phyloP scores from a whole-genome alignment of 2,797 vertebrate genomes.

The Ptychadena robeensis region DNA sequence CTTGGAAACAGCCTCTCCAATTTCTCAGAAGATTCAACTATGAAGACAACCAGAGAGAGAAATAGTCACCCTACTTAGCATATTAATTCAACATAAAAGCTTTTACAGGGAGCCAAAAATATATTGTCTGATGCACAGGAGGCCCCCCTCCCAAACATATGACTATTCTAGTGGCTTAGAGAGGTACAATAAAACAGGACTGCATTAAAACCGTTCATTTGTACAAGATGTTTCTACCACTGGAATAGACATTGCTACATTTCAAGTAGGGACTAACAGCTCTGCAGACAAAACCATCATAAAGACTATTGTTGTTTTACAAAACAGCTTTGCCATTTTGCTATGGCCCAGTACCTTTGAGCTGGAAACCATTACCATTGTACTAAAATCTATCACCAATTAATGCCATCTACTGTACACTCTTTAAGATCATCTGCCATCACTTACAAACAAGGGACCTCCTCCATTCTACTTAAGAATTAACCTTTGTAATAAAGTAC shows the following conservation, averaged over 20 bases:
- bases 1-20: slow-evolving; percentile 61
- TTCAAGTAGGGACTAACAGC: not conserved
- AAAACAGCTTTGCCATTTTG: not conserved
- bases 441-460: not conserved
- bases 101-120: too few relatives aligned
- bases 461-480: not conserved
- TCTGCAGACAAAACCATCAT: not conserved
- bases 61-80: not conserved
- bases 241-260: not conserved
- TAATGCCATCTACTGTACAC: too few relatives aligned
- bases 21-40: slow-evolving; percentile 57
- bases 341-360: not conserved
- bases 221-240: not conserved
- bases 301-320: not conserved
- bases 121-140: too few relatives aligned
- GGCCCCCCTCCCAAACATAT: too few relatives aligned
- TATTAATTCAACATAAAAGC: too few relatives aligned
- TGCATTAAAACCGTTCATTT: not conserved
- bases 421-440: too few relatives aligned
- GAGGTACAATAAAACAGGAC: not conserved
- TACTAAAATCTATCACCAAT: not conserved
- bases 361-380: not conserved
- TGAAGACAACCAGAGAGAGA: not conserved
- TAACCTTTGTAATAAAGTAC: too few relatives aligned
- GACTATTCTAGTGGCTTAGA: too few relatives aligned